Conservation (phyloP, 2,797 vertebrate genomes). For the Xiphophorus birchmanni region DNA sequence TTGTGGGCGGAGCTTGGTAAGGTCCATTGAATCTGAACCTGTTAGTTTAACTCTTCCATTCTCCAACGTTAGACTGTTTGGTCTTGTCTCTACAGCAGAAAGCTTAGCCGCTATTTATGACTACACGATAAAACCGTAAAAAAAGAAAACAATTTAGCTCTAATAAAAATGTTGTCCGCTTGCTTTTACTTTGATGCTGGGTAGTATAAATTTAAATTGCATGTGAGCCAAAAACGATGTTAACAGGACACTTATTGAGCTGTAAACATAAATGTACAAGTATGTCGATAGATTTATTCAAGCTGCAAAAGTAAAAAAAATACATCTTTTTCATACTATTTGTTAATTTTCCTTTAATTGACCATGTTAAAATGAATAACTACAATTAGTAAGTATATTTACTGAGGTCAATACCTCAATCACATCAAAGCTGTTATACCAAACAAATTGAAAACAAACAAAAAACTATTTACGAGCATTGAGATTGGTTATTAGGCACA, state of each 20-base stretch:
- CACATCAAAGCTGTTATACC: too few relatives aligned
- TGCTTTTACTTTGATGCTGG: background rate
- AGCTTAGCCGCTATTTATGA: background rate
- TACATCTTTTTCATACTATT: background rate
- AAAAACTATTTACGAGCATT: too few relatives aligned
- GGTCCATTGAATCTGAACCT: background rate
- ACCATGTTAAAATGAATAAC: too few relatives aligned
- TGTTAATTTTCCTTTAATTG: background rate
- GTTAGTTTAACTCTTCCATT: background rate
- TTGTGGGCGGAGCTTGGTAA: too few relatives aligned
- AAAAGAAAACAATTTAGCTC: background rate
- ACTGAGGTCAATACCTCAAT: too few relatives aligned
- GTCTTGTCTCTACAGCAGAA: background rate
- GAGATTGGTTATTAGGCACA: background rate
- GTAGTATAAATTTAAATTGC: background rate
- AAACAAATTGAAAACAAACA: too few relatives aligned
- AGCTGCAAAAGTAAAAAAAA: too few relatives aligned
- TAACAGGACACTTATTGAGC: background rate
- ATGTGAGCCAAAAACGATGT: background rate
- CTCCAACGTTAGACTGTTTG: background rate
- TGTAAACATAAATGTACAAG: too few relatives aligned
- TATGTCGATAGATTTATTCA: too few relatives aligned
- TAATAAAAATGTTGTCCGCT: background rate
- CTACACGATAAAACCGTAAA: background rate
- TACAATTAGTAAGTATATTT: too few relatives aligned